Base-by-base conservation (phyloP, 2,888 invertebrate genomes). In the Carabus problematicus region DNA sequence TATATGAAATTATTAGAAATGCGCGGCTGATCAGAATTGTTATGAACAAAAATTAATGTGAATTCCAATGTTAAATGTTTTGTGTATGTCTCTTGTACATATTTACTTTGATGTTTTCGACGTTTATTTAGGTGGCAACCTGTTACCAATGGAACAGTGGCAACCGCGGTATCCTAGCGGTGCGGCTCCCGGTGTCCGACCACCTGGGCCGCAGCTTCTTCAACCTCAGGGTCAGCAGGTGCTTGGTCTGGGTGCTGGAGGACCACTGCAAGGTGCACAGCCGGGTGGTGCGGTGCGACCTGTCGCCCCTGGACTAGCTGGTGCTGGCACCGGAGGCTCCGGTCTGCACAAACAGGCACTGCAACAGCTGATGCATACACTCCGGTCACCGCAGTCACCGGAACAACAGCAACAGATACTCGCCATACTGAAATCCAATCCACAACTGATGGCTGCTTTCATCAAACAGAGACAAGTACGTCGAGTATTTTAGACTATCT, bases 381-480 rank as follows among this genome's bases (percentile, higher is more conserved):
- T 98, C 63, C 90, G 94, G 75, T 94, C 93, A 75, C 96, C 97
- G 63, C 91, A 91, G 75, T 92, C 94, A 59, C 93, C 92, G 73
- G 95, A 97, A 79, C 97, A 97, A 79, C 97, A 97, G 78, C 92
- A 92, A 78, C 92, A 94, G 82, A 90, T 94, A 71, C 85, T 97
- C 72, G 90, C 91, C 77, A 95, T 97, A 78, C 87, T 97, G 72
- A 96, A 96, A 82, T 91, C 93, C 73, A 95, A 97, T 84, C 97
- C 97, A 47, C 94, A 94, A 76, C 86, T 98, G 56, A 97, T 97
- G 95, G 95, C 96, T 67, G 95, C 96, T 64, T 95, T 95, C 79
- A 93, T 97, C 74, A 95, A 95, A 78, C 94, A 94, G 81, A 85
- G 93, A 79, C 90, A 92, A 84, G 89, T 87, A 74, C 73, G 79